Evolutionary conservation across 2,797 vertebrate genomes (phyloP), one percentile per base, ranked within the genome.

Genomic region (Melanotaenia trifasciata): DNA sequence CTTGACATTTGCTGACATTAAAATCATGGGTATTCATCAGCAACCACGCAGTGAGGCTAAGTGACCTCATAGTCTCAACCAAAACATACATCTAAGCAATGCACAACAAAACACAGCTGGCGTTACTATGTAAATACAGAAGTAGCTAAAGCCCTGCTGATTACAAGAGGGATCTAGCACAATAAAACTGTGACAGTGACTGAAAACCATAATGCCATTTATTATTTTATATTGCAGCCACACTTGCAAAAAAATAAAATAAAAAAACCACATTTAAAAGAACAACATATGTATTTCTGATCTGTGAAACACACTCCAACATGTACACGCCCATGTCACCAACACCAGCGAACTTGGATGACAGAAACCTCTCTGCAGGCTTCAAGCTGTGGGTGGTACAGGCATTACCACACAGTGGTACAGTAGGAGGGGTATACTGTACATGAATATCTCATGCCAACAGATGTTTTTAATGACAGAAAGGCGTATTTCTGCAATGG

Each of bases 391-490:
- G 89, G 93, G 89, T 89, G 89, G 92, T 89, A 81, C 84, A 74
- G 64, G 74, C 81, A 79, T 90, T 83, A 89, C 88, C 84, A 78
- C 88, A 88, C 78, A 79, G 70, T 54, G 74, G 72, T 80, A 84
- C 89, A 88, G 85, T 82, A 89, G 84, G 85, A 86, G 79, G 81
- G 79, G 79, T 80, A 74, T 57, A 78, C 80, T 85, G 84, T 89
- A 85, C 64, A 80, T 74, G 50, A 70, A 75, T 50, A 30, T 40
- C n/a, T 43, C 56, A 47, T 73, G 68, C 64, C 68, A 81, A 83
- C 90, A 91, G 57, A 78, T 92, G 92, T 78, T 88, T 90, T 83
- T 79, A 81, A 91, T 90, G 71, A 86, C 50, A 70, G 57, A 50
- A 72, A 51, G 54, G 63, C 79, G 59, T 81, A 74, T 77, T 84